Evolutionary conservation across 2,888 invertebrate genomes (phyloP).

Genomic region (Oligia strigilis): DNA sequence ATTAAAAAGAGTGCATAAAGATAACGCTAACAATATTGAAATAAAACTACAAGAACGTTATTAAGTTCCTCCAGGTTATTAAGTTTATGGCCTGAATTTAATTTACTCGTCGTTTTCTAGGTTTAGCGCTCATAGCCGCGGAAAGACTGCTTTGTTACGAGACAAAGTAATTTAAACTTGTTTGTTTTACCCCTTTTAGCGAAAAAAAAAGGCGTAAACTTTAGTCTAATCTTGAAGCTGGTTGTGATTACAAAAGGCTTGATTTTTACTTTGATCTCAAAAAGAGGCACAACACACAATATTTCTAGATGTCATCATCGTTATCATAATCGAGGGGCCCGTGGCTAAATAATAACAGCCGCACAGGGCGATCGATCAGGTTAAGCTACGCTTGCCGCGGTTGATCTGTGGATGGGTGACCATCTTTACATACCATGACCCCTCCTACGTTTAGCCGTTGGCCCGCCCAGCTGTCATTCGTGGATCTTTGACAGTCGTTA

Average conservation of each 20-base stretch:
- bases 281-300: neutral
- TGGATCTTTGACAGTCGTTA: no score
- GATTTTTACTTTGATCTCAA: neutral
- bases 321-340: neutral
- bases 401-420: no score
- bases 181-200: conserved; percentile 15
- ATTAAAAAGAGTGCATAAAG: conserved; percentile 31
- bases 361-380: no score
- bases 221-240: neutral
- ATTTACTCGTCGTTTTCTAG: conserved; percentile 26
- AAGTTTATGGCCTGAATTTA: conserved; percentile 33
- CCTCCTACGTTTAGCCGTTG: no score
- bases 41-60: conserved; percentile 20
- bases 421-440: no score
- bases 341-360: no score
- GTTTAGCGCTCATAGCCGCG: conserved; percentile 26
- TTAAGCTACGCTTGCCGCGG: no score
- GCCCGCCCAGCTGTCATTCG: no score
- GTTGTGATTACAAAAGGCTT: neutral
- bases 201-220: neutral
- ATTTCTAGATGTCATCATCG: neutral
- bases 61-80: conserved; percentile 1
- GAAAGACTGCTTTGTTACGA: conserved; percentile 33
- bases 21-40: conserved; percentile 19
- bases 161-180: conserved; percentile 39